Base-by-base conservation (phyloP, 2,888 invertebrate genomes). In the Leistus spinibarbis region DNA sequence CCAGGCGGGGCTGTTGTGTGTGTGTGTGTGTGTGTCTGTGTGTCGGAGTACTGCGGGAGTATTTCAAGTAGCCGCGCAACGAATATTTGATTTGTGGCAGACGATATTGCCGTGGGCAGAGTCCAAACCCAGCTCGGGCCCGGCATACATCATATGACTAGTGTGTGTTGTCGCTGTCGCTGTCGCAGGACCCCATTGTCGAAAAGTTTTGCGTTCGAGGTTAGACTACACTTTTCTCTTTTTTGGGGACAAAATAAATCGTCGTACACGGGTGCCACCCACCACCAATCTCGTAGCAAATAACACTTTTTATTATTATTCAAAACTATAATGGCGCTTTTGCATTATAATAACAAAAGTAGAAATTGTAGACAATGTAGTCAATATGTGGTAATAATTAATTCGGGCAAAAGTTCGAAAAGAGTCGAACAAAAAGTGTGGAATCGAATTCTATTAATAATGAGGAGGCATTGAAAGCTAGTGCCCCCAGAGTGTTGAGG, bases 11-110 rank as follows among this genome's bases (percentile, higher is more conserved):
- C n/a, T n/a, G n/a, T n/a, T n/a, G n/a, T n/a, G n/a, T n/a, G n/a
- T n/a, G n/a, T n/a, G n/a, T n/a, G n/a, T n/a, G n/a, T n/a, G n/a
- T n/a, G n/a, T n/a, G n/a, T n/a, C n/a, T n/a, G n/a, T n/a, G n/a
- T n/a, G n/a, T n/a, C n/a, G n/a, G n/a, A n/a, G n/a, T n/a, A 83
- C 83, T 82, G 79, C 81, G 80, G 81, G 82, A 82, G 83, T 84
- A 83, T 82, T 83, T 82, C 83, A 83, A 79, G n/a, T n/a, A n/a
- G n/a, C n/a, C n/a, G 16, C 10, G 27, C 22, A 20, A 17, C 9
- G 54, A 53, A 40, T 66, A n/a, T n/a, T 53, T 66, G 66, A 66
- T 66, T 66, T 66, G 66, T 66, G 66, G 66, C 66, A 2, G 53
- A 9, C 19, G 66, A 66, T 66, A 66, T 66, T 13, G 20, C 66